phyloP scores from a whole-genome alignment of 1,140 invertebrate genomes.

The silkworm (Bombyx mori) region DNA sequence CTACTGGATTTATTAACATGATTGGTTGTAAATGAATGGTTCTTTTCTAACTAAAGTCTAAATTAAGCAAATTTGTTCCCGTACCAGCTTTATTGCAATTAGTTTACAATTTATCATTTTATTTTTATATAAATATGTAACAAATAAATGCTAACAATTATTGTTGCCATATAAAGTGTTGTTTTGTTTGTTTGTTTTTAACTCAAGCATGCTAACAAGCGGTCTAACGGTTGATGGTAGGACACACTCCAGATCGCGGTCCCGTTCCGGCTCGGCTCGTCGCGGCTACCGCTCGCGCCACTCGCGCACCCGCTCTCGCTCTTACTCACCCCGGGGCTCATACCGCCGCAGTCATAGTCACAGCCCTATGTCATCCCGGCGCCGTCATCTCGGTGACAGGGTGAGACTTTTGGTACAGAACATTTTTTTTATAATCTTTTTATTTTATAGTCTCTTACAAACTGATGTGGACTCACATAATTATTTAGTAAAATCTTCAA shows the following conservation, averaged over 20 bases:
- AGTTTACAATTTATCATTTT: too few relatives aligned
- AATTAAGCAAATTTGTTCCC: too few relatives aligned
- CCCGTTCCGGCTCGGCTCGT: conserved; percentile 49
- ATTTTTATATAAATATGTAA: too few relatives aligned
- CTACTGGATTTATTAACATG: too few relatives aligned
- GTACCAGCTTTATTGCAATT: too few relatives aligned
- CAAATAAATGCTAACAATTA: conserved; percentile 2
- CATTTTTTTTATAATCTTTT: not conserved
- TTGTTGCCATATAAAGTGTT: not conserved
- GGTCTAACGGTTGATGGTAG: conserved; percentile 9
- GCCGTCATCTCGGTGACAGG: conserved; percentile 62
- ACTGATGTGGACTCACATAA: too few relatives aligned
- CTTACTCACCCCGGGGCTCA: conserved; percentile 59
- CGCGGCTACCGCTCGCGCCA: conserved; percentile 52
- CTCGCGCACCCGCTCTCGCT: conserved; percentile 55
- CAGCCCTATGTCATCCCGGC: conserved; percentile 66
- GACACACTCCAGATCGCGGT: conserved; percentile 39
- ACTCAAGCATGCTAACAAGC: conserved; percentile 15
- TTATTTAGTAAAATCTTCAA: too few relatives aligned
- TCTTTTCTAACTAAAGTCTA: too few relatives aligned
- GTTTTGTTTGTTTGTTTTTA: conserved; percentile 2
- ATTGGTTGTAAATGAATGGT: too few relatives aligned
- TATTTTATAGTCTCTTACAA: too few relatives aligned
- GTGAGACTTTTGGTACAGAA: conserved; percentile 32
- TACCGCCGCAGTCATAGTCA: conserved; percentile 62